Evolutionary conservation across 2,888 invertebrate species (phyloP).

Genomic region (Oegoconia quadripuncta): DNA sequence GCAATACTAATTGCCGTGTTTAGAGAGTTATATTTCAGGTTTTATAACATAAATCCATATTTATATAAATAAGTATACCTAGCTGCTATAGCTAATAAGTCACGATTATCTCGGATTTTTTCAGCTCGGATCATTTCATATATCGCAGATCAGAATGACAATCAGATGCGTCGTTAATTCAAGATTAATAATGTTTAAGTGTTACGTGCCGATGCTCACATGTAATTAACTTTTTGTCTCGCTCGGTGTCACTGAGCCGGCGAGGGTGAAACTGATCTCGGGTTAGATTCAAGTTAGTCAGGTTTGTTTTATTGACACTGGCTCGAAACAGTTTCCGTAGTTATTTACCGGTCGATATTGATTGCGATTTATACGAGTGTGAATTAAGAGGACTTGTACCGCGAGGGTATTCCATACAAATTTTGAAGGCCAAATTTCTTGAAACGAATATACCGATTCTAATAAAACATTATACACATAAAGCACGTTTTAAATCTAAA

Average conservation of each 20-base stretch:
- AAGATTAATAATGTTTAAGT: neutral
- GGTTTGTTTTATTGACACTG: slow-evolving; percentile 3
- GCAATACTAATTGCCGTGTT: too few species aligned
- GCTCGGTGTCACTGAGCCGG: slow-evolving; percentile 7
- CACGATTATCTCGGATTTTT: too few species aligned
- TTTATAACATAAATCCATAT: too few species aligned
- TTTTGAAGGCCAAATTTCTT: too few species aligned
- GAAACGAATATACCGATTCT: too few species aligned
- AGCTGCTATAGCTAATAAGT: too few species aligned
- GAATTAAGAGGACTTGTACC: neutral
- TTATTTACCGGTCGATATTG: neutral
- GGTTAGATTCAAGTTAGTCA: slow-evolving; percentile 3
- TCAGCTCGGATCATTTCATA: too few species aligned
- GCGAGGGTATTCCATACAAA: too few species aligned
- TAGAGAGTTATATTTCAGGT: too few species aligned
- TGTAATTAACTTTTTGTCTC: neutral
- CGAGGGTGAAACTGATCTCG: slow-evolving; percentile 10
- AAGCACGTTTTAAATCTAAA: too few species aligned
- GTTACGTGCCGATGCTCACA: slow-evolving; percentile 2
- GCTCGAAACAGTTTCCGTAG: neutral
- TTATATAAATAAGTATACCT: too few species aligned
- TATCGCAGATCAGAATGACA: neutral
- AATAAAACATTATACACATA: too few species aligned
- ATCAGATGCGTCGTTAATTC: slow-evolving; percentile 1
- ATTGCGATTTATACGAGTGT: neutral